Percentiles rank a stretch among this genome's conserved stretches.
These are phyloP conservation scores for Phlogophora meticulosa DNA, from an alignment of 2,888 invertebrate species.

Conservation along the genomic window DNA sequence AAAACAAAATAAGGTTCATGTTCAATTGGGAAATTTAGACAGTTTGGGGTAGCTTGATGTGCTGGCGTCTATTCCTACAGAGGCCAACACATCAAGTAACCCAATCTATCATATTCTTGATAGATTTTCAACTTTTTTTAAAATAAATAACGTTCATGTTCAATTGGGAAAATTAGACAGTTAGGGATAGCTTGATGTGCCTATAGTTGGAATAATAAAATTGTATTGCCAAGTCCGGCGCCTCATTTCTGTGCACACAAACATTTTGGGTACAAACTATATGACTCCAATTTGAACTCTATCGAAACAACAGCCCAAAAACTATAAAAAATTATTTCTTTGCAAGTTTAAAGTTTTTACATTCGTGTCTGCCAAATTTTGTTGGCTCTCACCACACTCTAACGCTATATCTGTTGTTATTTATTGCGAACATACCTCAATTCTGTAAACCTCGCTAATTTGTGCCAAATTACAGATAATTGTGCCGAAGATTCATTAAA, in stretches of 20 bases:
- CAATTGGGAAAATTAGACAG: no score
- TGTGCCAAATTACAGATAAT: conserved; percentile 2
- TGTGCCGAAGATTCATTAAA: conserved; percentile 9
- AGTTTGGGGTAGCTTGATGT: no score
- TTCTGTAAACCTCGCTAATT: conserved; percentile 26
- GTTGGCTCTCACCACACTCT: conserved; percentile 25
- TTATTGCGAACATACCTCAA: conserved; percentile 30
- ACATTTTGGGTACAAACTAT: no score
- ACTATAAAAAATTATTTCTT: conserved; percentile 15
- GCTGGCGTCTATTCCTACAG: no score
- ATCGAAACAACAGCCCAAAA: conserved; percentile 13
- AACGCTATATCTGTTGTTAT: conserved; percentile 33
- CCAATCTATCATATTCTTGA: no score
- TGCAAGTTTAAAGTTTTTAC: background rate
- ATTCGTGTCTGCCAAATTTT: conserved; percentile 37
- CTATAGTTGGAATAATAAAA: no score
- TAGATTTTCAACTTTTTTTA: no score
- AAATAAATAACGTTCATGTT: no score
- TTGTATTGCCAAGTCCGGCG: background rate
- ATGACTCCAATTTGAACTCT: background rate
- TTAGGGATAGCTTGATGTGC: no score
- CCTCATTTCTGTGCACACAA: background rate
- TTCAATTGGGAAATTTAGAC: no score
- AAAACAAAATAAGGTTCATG: no score
- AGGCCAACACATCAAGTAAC: no score